Conservation (phyloP, 2,888 invertebrate genomes). For the Rhaphigaster nebulosa region DNA sequence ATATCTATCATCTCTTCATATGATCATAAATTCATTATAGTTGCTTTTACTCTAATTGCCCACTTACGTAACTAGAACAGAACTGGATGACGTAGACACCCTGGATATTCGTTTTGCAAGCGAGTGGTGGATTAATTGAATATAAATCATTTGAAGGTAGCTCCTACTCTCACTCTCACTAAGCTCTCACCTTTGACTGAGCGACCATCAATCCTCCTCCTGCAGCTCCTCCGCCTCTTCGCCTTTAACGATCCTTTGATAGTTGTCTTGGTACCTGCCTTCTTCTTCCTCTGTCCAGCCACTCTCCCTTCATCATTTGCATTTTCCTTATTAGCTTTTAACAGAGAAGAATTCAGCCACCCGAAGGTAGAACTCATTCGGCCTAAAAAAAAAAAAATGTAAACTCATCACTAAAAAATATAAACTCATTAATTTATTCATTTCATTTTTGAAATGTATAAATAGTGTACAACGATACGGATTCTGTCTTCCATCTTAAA, state of each 20-base stretch:
- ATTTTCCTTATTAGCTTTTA: not conserved
- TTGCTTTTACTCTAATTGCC: not conserved
- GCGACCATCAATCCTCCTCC: not conserved
- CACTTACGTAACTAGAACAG: not conserved
- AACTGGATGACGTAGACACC: not conserved
- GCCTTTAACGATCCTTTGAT: conserved; percentile 9
- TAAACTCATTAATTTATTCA: no score
- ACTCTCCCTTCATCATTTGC: not conserved
- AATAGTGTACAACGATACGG: no score
- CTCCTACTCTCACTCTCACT: not conserved
- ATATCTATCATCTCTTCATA: no score
- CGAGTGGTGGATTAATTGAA: conserved; percentile 6
- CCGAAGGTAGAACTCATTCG: not conserved
- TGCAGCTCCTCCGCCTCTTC: not conserved
- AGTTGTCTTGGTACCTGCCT: not conserved
- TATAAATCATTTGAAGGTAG: not conserved
- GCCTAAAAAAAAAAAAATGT: not conserved
- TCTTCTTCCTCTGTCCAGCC: not conserved
- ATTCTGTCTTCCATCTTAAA: no score
- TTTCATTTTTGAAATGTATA: no score
- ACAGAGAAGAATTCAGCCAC: not conserved
- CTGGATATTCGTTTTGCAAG: not conserved
- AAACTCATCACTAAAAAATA: no score
- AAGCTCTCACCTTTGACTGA: conserved; percentile 31
- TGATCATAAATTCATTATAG: not conserved